Base-by-base conservation (phyloP, 2,888 invertebrate genomes). In the Drosophila borborema region DNA sequence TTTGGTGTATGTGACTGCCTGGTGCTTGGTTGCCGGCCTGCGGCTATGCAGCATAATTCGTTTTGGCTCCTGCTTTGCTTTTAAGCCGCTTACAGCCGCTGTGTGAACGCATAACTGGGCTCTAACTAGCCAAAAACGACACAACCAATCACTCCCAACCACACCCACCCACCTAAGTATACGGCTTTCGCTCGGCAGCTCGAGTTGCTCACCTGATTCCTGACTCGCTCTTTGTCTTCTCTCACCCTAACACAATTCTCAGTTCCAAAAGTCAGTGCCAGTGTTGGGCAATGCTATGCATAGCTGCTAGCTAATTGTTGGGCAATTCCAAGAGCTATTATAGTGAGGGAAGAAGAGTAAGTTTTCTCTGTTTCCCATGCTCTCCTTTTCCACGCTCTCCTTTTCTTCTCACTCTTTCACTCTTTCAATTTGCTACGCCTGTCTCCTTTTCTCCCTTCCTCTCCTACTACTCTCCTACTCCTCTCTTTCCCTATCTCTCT, bases 81-180 rank as follows among this genome's bases (percentile, higher is more conserved):
- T 74, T 84, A 80, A 84, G 86, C 87, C 72, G 84, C 82, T 84
- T 86, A 72, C 81, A 67, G 68, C 58, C 72, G 54, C 43, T 71
- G 78, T 74, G 62, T 71, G 60, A 31, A 70, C 74, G 74, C 78
- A 66, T 64, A 74, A 64, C 72, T 74, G 61, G 61, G 14, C 48
- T 48, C 48, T 48, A 60, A 48, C 48, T 48, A 60, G 60, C 49
- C 38, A 28, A 4, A n/a, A 28, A 45, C 61, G 67, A 3, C 5
- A 28, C n/a, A 9, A 7, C 1, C 20, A 31, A 12, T 48, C 23
- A 6, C 28, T 16, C 6, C 46, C 38, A 18, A 7, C 48, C 31
- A 20, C 48, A 7, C 20, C n/a, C 34, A 34, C 3, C 34, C 36
- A 16, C 16, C 28, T 20, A 16, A 12, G 3, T 12, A 16, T 38